Conservation (phyloP, 2,797 vertebrate genomes). For the Mareca penelope region DNA sequence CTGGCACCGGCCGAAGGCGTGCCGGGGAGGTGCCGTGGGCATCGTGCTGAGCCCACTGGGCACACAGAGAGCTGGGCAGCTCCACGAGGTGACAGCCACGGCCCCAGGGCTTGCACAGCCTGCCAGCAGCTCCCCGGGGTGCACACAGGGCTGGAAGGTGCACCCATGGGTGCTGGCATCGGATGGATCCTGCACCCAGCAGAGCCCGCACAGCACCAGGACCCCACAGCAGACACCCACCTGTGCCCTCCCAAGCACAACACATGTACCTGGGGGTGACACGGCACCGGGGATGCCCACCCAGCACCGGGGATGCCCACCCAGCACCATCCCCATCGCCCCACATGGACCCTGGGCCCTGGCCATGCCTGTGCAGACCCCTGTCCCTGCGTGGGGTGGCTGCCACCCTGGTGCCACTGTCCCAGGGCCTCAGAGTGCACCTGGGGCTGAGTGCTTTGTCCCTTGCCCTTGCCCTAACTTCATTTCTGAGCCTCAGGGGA, state of each 20-base stretch:
- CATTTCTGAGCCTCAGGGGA: background rate
- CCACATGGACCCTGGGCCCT: no score
- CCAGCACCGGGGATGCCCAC: background rate
- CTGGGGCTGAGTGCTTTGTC: fast-evolving
- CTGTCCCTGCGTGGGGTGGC: background rate
- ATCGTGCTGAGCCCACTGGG: fast-evolving
- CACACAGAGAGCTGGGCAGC: background rate
- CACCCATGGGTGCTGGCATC: fast-evolving
- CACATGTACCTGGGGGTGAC: no score
- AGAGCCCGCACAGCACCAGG: background rate
- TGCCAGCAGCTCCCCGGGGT: background rate
- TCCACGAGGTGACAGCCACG: background rate
- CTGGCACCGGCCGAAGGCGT: fast-evolving
- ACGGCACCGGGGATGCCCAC: background rate
- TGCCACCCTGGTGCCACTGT: background rate
- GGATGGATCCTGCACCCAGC: fast-evolving
- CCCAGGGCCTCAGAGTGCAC: background rate
- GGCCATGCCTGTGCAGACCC: no score
- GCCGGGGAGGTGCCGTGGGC: background rate
- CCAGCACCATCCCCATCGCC: background rate
- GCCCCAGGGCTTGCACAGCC: background rate
- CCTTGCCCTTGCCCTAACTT: background rate
- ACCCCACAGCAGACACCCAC: conserved; percentile 5
- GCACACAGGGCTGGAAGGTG: fast-evolving
- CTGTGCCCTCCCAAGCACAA: no score